Evolutionary conservation across 1,140 invertebrate species (phyloP), one percentile per base, ranked within the genome.

Genomic region (Pygmarrhopalites habei): DNA sequence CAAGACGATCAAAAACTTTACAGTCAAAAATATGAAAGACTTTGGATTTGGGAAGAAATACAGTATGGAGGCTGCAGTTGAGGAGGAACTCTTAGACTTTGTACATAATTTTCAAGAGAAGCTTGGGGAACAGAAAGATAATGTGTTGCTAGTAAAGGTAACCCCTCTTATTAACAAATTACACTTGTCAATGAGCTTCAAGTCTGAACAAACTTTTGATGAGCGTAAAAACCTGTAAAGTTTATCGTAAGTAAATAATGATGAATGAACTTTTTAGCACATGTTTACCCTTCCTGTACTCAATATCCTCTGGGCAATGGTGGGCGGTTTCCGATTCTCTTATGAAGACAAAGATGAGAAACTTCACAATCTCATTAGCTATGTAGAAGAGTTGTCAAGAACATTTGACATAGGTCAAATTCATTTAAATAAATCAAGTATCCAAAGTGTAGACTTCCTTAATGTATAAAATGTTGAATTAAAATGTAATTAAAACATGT

Each of bases 281-380:
- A 64, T 58, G 53, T 71, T 71, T 39, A 71, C 65, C 2, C 57
- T 71, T 21, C 64, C 69, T 12, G 65, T 71, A 7, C 58, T 71
- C 7, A 71, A 71, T 29, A 65, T 71, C 39, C 41, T 71, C 17
- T 71, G 69, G 69, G 46, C 60, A 1, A 71, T 71, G 69, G 67
- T 71, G 1, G 64, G 43, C 17, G 69, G 69, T 23, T 32, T 57
- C 10, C n/a, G 69, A 49, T 71, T 71, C 44, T 58, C 60, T 19
- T 68, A 71, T 23, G 66, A 68, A 46, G 69, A 71, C 41, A n/a
- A n/a, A n/a, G n/a, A n/a, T n/a, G 28, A 64, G 25, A 67, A 65
- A 46, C 60, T 71, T 3, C 61, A 39, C 19, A 28, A 39, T 25
- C 58, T 71, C 17, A 63, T 71, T 47, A 30, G 19, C n/a, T 57